Evolutionary conservation across 2,888 invertebrate species (phyloP), one percentile per base, ranked within the genome.

Genomic region (Margaritifera margaritifera): DNA sequence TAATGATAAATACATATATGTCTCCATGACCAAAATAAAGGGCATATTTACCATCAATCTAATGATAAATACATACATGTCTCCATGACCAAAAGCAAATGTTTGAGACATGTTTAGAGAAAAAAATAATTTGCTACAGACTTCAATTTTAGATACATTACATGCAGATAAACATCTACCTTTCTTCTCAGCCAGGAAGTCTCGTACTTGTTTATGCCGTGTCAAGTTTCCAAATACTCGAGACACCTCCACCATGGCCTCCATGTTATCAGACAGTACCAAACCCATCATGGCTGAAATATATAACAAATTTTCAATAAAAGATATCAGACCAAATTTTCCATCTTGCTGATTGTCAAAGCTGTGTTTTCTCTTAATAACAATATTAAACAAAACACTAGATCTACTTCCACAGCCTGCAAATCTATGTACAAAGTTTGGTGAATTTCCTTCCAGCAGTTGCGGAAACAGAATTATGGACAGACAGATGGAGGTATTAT

Each of bases 161-260:
- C 31, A 27, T 24, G 18, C 15, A 31, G 6, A 8, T 8, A n/a
- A 19, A 50, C 11, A 73, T 80, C 77, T 78, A 91, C 91, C 93
- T 75, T 94, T 94, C 50, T 93, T 92, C 61, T 93, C 92, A 75
- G 94, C 92, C 69, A 95, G 92, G 77, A 92, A 92, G 69, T 92
- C 92, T 71, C 94, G 90, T 0, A 93, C 93, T 72, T 91, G 89
- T 87, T 92, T 92, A 31, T 94, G 93, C 57, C 95, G 92, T 1
- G 95, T 94, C 77, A 96, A 90, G 90, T 96, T 96, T 51, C 95
- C 96, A 77, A 95, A 92, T 66, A 95, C 95, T 73, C 96, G 92
- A 81, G 94, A 93, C 31, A 94, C 93, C 91, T 96, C 96, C 6
- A 92, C 90, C 54, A 92, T 89, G 64, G 92, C 92, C 69, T 92